Percentiles rank a stretch among this genome's conserved stretches.
Conservation (phyloP, 2,113 vertebrate genomes). For the Neotragus pygmaeus region DNA sequence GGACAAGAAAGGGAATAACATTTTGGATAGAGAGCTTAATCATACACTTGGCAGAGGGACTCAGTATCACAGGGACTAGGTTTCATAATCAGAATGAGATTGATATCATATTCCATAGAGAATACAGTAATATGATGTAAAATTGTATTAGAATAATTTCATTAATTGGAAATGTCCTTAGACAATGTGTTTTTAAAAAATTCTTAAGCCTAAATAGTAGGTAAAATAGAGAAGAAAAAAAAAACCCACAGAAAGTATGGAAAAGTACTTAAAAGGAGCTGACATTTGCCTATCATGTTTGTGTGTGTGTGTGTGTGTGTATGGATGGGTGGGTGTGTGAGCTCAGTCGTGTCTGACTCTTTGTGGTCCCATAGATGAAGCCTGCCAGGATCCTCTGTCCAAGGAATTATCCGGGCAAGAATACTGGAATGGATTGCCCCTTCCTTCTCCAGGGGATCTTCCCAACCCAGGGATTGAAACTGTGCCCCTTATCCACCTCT, state of each 20-base stretch:
- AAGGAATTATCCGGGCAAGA: background rate
- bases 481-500: background rate
- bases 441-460: background rate
- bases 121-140: background rate
- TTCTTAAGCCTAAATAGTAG: background rate
- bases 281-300: background rate
- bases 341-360: background rate
- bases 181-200: background rate
- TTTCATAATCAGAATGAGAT: background rate
- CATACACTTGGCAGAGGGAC: background rate
- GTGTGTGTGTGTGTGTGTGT: background rate
- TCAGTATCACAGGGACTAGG: background rate
- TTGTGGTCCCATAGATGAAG: background rate
- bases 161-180: background rate
- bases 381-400: background rate
- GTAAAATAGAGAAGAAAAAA: background rate
- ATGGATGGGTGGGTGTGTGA: accelerated
- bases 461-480: background rate
- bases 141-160: background rate
- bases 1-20: background rate
- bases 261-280: background rate
- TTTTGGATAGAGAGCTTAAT: background rate
- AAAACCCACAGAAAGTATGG: background rate
- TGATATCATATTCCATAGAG: background rate
- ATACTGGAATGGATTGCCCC: background rate